A percentile compares a stretch with the other conserved stretches of the same genome.
These are phyloP conservation scores for Dasyprocta punctata DNA, from an alignment of 2,113 vertebrate genomes.

Conservation along the genomic window DNA sequence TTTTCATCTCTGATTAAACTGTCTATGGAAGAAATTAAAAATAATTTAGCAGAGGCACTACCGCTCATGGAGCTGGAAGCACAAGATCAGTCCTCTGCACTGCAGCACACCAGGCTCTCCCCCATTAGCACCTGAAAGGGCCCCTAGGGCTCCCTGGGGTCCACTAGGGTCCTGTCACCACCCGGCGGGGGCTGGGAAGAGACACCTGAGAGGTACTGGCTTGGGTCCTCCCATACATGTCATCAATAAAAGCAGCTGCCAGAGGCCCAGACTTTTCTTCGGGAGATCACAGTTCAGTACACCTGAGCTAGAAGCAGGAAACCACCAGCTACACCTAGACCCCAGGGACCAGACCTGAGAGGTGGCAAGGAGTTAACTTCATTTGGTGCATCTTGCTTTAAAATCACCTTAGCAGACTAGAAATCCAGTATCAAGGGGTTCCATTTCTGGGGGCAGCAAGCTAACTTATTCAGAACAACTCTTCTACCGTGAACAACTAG, in stretches of 20 bases:
- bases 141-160: no score
- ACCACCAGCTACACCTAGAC: neutral
- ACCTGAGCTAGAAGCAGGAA: neutral
- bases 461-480: neutral
- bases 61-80: neutral
- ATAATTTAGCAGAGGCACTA: constrained; percentile 15
- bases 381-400: neutral
- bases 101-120: neutral
- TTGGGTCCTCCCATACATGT: neutral
- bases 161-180: neutral
- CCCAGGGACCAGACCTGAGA: neutral
- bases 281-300: neutral
- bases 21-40: constrained; percentile 49
- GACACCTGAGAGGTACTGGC: no score
- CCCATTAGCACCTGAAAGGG: neutral
- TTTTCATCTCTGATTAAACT: constrained; percentile 69
- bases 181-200: neutral
- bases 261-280: neutral
- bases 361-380: neutral
- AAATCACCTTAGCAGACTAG: neutral
- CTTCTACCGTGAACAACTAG: neutral
- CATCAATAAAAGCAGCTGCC: neutral
- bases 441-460: neutral
- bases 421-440: neutral
- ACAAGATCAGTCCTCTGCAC: neutral